Percentiles rank a stretch among this genome's conserved stretches.
Evolutionary conservation across 2,888 invertebrate species (phyloP).

Genomic region (Conchocele bisecta): DNA sequence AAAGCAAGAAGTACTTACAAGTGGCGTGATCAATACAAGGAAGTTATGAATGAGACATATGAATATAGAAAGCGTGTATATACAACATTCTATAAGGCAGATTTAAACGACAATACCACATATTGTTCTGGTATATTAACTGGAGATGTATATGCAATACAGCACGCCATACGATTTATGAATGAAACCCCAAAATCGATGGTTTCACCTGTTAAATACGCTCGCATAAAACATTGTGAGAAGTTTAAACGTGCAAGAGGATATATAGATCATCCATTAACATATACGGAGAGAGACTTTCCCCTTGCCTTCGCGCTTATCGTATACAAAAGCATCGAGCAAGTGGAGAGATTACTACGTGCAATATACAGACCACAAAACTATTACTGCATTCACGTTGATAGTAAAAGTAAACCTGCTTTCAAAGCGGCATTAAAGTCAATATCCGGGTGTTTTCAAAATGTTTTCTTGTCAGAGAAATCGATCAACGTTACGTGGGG

Average conservation of each 20-base stretch:
- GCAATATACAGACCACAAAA: conserved; percentile 77
- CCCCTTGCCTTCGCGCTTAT: conserved; percentile 72
- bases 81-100: too few relatives aligned
- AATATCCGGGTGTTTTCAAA: conserved; percentile 69
- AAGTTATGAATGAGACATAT: too few relatives aligned
- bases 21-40: too few relatives aligned
- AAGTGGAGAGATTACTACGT: conserved; percentile 71
- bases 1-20: too few relatives aligned
- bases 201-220: too few relatives aligned
- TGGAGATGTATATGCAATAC: too few relatives aligned
- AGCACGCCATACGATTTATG: too few relatives aligned
- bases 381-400: conserved; percentile 77
- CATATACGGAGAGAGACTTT: conserved; percentile 59
- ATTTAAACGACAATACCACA: too few relatives aligned
- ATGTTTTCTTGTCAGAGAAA: conserved; percentile 68
- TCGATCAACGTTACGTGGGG: conserved; percentile 69
- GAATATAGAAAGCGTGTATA: too few relatives aligned
- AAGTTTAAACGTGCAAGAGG: neutral
- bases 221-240: neutral
- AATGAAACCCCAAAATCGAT: too few relatives aligned
- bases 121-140: too few relatives aligned
- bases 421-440: conserved; percentile 52
- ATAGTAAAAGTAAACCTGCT: conserved; percentile 60
- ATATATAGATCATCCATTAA: conserved; percentile 45
- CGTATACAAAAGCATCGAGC: conserved; percentile 69